These are phyloP conservation scores for Neoarius graeffei DNA, from an alignment of 2,113 vertebrate genomes.

Conservation along the genomic window DNA sequence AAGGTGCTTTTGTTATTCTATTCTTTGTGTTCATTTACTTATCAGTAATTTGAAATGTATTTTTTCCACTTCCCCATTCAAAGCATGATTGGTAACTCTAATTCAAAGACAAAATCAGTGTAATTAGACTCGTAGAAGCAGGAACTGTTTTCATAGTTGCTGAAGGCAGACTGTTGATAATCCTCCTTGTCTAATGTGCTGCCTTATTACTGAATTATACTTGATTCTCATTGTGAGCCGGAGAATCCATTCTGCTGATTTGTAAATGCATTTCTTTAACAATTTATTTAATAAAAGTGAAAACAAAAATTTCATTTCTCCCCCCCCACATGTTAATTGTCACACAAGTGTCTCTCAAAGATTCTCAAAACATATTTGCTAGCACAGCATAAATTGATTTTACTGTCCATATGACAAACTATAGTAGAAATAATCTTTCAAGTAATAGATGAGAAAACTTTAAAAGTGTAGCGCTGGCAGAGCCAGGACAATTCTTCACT, in stretches of 20 bases:
- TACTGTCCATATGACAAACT: not conserved
- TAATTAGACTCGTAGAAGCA: not conserved
- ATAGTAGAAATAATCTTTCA: not conserved
- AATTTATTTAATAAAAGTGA: conserved; percentile 61
- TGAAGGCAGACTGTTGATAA: conserved; percentile 4
- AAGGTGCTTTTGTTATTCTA: conserved; percentile 1
- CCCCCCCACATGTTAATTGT: not conserved
- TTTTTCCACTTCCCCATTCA: too few relatives aligned
- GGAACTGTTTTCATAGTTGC: not conserved
- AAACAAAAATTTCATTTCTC: not conserved
- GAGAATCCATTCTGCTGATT: conserved; percentile 41
- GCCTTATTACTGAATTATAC: conserved; percentile 30
- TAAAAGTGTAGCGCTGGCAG: conserved; percentile 28
- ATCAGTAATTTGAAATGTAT: not conserved
- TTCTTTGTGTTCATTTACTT: not conserved
- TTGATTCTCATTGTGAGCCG: conserved; percentile 16
- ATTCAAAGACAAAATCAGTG: not conserved
- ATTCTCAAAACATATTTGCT: not conserved
- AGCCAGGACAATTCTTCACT: conserved; percentile 33
- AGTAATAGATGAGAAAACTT: not conserved
- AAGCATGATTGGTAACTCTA: not conserved
- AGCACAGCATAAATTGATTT: not conserved
- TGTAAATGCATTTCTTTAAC: conserved; percentile 59
- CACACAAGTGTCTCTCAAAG: not conserved
- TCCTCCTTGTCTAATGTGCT: conserved; percentile 10